Percentiles rank a stretch among this genome's conserved stretches.
phyloP scores from a whole-genome alignment of 2,888 invertebrate genomes.

The Patella caerulea region DNA sequence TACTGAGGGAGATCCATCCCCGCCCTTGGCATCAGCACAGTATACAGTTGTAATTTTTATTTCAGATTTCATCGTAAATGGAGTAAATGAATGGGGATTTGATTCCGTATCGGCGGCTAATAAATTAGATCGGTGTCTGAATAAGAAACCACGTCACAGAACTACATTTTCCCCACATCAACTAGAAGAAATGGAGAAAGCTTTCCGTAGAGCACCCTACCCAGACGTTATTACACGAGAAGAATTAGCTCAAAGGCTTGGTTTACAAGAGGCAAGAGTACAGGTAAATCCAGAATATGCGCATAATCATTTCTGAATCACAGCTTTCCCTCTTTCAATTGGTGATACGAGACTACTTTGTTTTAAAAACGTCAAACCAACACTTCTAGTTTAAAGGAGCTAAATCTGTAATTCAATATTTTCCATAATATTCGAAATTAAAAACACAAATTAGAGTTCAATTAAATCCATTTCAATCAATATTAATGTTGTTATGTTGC shows the following conservation, averaged over 20 bases:
- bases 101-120: not conserved
- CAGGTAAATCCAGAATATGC: slow-evolving; percentile 49
- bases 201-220: slow-evolving; percentile 95
- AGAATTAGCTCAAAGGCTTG: slow-evolving; percentile 90
- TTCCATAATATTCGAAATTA: too few relatives aligned
- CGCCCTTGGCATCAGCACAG: too few relatives aligned
- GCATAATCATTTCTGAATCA: not conserved
- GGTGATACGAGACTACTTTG: too few relatives aligned
- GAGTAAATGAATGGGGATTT: not conserved
- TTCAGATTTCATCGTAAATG: not conserved
- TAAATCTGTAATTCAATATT: too few relatives aligned
- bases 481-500: too few relatives aligned
- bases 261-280: slow-evolving; percentile 83
- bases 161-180: slow-evolving; percentile 97
- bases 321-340: not conserved
- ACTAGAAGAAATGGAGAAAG: slow-evolving; percentile 91
- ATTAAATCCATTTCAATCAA: too few relatives aligned
- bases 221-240: slow-evolving; percentile 96
- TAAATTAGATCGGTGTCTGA: not conserved
- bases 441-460: too few relatives aligned
- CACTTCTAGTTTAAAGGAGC: too few relatives aligned
- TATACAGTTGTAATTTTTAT: not conserved
- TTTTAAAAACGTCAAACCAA: too few relatives aligned
- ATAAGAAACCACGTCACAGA: slow-evolving; percentile 74
- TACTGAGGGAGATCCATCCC: too few relatives aligned